Conservation (phyloP, 2,888 invertebrate species). For the Pharmacophagus antenor region DNA sequence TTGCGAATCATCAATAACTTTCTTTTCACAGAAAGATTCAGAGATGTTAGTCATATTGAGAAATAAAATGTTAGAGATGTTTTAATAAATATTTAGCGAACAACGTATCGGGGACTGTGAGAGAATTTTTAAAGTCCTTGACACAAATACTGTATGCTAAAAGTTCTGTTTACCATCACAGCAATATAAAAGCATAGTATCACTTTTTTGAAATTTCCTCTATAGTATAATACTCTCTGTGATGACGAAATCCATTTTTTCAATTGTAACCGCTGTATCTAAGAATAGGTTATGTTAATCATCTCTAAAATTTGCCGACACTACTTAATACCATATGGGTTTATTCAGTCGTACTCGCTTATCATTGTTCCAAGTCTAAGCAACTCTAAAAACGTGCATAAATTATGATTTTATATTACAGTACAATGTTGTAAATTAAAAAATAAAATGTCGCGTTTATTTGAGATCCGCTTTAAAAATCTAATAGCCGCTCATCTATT, state of each 20-base stretch:
- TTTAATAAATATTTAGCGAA: slow-evolving; percentile 6
- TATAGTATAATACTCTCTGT: background rate
- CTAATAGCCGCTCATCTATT: background rate
- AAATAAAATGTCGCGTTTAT: background rate
- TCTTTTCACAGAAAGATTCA: slow-evolving; percentile 2
- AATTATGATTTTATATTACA: background rate
- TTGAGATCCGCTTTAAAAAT: background rate
- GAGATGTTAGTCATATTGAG: slow-evolving; percentile 1
- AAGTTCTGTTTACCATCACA: background rate
- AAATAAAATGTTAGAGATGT: background rate
- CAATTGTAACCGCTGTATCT: slow-evolving; percentile 17
- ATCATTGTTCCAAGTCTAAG: too few species aligned
- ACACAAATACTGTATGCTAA: background rate
- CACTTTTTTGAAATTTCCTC: background rate
- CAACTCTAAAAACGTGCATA: background rate
- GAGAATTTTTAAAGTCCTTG: slow-evolving; percentile 12
- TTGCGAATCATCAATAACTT: background rate
- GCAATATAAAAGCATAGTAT: background rate
- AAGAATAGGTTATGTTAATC: slow-evolving; percentile 51
- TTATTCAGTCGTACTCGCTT: background rate
- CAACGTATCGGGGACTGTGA: background rate
- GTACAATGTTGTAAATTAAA: background rate
- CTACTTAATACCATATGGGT: slow-evolving; percentile 11
- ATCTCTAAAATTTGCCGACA: slow-evolving; percentile 53
- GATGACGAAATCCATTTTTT: background rate